Conservation (phyloP, 2,888 invertebrate species). For the Aquatica leii region DNA sequence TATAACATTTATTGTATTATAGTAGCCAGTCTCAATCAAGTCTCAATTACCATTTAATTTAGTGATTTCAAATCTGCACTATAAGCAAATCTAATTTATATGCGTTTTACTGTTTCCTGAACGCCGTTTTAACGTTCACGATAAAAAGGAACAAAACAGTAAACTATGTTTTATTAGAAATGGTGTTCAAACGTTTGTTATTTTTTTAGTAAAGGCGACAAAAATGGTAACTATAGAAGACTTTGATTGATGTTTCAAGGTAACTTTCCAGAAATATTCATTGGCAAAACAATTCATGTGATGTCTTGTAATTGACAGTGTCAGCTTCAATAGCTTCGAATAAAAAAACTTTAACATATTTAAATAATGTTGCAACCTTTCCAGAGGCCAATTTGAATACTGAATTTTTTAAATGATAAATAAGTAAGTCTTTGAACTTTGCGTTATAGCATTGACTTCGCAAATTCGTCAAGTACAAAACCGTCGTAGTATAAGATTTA, state of each 20-base stretch:
- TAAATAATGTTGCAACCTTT: slow-evolving; percentile 21
- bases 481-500: slow-evolving; percentile 15
- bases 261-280: slow-evolving; percentile 3
- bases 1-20: slow-evolving; percentile 8
- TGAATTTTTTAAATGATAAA: slow-evolving; percentile 20
- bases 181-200: neutral
- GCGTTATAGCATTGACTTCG: slow-evolving; percentile 33
- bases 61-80: too few species aligned
- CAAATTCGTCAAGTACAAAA: slow-evolving; percentile 20
- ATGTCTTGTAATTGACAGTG: slow-evolving; percentile 26
- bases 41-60: too few species aligned
- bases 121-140: too few species aligned
- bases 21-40: neutral
- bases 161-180: too few species aligned
- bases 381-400: slow-evolving; percentile 22
- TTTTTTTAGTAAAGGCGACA: slow-evolving; percentile 3
- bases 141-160: too few species aligned
- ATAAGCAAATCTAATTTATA: too few species aligned
- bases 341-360: slow-evolving; percentile 11
- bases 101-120: too few species aligned
- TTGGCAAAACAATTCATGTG: slow-evolving; percentile 19
- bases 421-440: slow-evolving; percentile 36
- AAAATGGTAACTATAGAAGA: slow-evolving; percentile 9
- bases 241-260: slow-evolving; percentile 24
- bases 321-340: slow-evolving; percentile 15